phyloP scores from a whole-genome alignment of 2,113 vertebrate genomes.

The Origma solitaria region DNA sequence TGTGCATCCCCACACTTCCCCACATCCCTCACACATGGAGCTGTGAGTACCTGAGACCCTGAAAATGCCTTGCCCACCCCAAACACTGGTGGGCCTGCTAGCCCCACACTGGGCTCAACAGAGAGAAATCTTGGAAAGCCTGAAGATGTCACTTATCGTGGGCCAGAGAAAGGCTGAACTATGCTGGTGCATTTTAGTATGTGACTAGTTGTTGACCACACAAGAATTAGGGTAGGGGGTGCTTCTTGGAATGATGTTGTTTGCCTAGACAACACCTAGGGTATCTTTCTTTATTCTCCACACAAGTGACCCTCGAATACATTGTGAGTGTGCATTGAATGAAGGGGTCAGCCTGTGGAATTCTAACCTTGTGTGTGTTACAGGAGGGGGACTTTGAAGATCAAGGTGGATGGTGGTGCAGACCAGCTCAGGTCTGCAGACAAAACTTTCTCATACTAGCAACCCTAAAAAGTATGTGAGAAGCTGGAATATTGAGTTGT shows the following conservation, averaged over 20 bases:
- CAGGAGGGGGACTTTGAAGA: background rate
- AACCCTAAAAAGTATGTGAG: background rate
- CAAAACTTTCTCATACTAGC: background rate
- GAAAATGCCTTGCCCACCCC: rapidly evolving
- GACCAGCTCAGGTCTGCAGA: background rate
- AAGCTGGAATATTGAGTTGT: background rate
- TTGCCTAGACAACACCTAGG: too few relatives aligned
- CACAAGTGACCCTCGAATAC: background rate
- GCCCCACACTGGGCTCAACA: rapidly evolving
- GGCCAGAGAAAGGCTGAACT: background rate
- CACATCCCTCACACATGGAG: rapidly evolving
- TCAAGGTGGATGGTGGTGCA: background rate
- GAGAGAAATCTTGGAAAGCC: background rate
- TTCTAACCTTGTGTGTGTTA: background rate
- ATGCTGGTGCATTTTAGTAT: background rate
- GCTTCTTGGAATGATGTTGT: background rate
- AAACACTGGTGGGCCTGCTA: rapidly evolving
- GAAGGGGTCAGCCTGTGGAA: rapidly evolving
- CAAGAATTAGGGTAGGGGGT: background rate
- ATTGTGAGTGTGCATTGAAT: rapidly evolving
- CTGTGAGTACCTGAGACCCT: background rate
- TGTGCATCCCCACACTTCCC: rapidly evolving
- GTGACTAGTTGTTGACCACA: background rate
- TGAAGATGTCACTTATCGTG: too few relatives aligned
- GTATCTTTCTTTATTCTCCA: background rate